These are phyloP conservation scores for Macroramphosus scolopax DNA, from an alignment of 2,797 vertebrate species.

Conservation along the genomic window DNA sequence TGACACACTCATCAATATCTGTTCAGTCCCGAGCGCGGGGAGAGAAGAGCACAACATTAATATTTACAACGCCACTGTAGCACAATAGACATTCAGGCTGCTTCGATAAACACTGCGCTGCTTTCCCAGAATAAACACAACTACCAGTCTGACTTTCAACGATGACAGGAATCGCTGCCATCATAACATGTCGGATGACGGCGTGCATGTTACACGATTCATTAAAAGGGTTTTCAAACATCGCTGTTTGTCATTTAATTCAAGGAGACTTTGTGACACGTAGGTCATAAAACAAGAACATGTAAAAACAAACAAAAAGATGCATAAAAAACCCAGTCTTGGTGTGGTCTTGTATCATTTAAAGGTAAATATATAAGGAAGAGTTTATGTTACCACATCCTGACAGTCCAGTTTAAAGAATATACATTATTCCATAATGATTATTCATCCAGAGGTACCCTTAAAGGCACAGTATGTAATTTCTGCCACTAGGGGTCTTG, in stretches of 20 bases:
- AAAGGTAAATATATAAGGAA: neutral
- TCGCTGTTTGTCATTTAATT: slow-evolving; percentile 19
- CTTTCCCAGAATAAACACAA: slow-evolving; percentile 48
- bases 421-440: no score
- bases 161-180: slow-evolving; percentile 52
- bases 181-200: slow-evolving; percentile 50
- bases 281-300: no score
- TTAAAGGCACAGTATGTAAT: neutral
- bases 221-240: slow-evolving; percentile 51
- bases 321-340: no score
- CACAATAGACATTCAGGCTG: slow-evolving; percentile 19
- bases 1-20: slow-evolving; percentile 77
- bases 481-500: no score
- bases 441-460: slow-evolving; percentile 17
- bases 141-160: slow-evolving; percentile 32
- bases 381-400: slow-evolving; percentile 17
- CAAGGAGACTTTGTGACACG: slow-evolving; percentile 25
- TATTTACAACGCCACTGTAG: slow-evolving; percentile 39
- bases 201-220: slow-evolving; percentile 27
- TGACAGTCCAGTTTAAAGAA: slow-evolving; percentile 6
- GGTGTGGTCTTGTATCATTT: no score
- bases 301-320: no score
- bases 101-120: slow-evolving; percentile 25
- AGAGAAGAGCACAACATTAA: slow-evolving; percentile 39
- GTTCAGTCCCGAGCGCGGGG: slow-evolving; percentile 12